A percentile compares a stretch with the other conserved stretches of the same genome.
Evolutionary conservation across 2,888 invertebrate species (phyloP).

Genomic region (Gandaritis pyraliata): DNA sequence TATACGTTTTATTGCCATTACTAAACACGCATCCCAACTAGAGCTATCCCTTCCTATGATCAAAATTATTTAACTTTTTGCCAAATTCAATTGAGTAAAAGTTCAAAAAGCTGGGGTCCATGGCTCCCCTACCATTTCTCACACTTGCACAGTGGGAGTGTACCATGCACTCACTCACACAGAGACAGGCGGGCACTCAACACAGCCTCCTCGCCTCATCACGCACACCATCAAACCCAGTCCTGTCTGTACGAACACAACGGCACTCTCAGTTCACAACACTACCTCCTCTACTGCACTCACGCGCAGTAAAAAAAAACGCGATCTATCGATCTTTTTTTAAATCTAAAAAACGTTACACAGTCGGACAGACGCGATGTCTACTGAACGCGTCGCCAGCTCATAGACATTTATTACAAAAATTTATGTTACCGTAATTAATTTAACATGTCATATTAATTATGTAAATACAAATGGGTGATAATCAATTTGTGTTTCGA

Average conservation of each 20-base stretch:
- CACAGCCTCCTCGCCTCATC: conserved; percentile 64
- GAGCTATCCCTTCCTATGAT: neutral
- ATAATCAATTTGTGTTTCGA: conserved; percentile 79
- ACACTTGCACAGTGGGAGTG: conserved; percentile 75
- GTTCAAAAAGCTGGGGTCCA: conserved; percentile 36
- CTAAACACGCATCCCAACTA: too few relatives aligned
- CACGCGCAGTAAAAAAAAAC: conserved; percentile 82
- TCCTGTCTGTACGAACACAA: conserved; percentile 76
- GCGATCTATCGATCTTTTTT: conserved; percentile 83
- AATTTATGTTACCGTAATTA: conserved; percentile 78
- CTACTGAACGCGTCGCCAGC: conserved; percentile 73
- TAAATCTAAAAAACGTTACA: conserved; percentile 74
- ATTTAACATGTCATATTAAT: conserved; percentile 81
- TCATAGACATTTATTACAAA: conserved; percentile 66
- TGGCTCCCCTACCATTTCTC: conserved; percentile 61
- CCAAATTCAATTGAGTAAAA: conserved; percentile 11
- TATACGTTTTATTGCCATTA: too few relatives aligned
- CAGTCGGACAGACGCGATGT: conserved; percentile 75
- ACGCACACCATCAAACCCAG: conserved; percentile 66
- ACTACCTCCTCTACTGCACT: conserved; percentile 84
- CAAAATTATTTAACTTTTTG: neutral
- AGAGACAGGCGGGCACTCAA: conserved; percentile 58
- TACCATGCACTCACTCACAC: conserved; percentile 78
- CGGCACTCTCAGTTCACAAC: conserved; percentile 80
- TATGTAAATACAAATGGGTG: conserved; percentile 81